Conservation (phyloP, 2,113 vertebrate genomes). For the Gorsachius goisagi region DNA sequence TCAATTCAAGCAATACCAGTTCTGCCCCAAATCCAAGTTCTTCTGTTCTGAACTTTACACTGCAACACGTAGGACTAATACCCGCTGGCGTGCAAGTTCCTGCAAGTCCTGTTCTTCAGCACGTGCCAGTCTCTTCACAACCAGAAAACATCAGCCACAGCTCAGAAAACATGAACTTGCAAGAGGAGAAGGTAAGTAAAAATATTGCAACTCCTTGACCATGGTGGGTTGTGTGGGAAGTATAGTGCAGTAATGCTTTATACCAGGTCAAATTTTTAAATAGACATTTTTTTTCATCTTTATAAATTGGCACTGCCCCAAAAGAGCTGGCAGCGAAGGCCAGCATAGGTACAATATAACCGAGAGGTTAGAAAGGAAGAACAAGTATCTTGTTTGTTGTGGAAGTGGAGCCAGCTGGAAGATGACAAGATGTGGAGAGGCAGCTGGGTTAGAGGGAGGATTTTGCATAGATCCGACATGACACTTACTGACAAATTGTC, state of each 20-base stretch:
- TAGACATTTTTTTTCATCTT: not conserved
- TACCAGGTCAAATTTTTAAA: constrained; percentile 69
- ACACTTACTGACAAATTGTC: not conserved
- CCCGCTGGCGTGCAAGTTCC: constrained; percentile 70
- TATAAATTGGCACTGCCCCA: not conserved
- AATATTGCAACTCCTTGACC: constrained; percentile 51
- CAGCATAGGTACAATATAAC: not conserved
- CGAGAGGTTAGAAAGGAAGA: not conserved
- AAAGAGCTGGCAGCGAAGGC: not conserved
- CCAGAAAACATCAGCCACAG: constrained; percentile 53
- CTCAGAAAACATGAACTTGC: constrained; percentile 57
- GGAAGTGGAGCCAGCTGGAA: not conserved
- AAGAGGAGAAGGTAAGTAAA: constrained; percentile 76
- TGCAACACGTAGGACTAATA: constrained; percentile 90
- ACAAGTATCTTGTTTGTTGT: not conserved
- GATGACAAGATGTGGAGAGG: not conserved
- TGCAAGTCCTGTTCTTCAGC: constrained; percentile 43
- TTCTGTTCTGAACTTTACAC: constrained; percentile 89
- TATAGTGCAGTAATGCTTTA: constrained; percentile 64
- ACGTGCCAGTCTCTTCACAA: constrained; percentile 40
- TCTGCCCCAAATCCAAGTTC: constrained; percentile 79
- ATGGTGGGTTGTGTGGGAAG: constrained; percentile 47
- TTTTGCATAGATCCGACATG: not conserved
- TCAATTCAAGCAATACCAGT: constrained; percentile 45
- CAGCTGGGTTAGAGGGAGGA: not conserved